These are phyloP conservation scores for Thamnaconus septentrionalis DNA, from an alignment of 2,113 vertebrate species.

Conservation along the genomic window DNA sequence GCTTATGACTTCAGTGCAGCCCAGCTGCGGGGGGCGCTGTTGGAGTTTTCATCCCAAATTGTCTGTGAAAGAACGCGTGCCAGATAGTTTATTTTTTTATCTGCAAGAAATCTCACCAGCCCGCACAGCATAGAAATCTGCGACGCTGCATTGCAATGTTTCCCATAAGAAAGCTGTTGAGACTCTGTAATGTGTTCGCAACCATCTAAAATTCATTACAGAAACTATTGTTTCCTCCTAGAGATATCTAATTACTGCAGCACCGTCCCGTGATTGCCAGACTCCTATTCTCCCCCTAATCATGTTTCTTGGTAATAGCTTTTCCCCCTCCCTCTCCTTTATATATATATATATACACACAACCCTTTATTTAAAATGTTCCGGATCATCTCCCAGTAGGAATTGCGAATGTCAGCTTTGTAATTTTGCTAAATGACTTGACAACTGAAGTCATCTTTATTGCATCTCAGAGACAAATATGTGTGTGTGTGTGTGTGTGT, in stretches of 20 bases:
- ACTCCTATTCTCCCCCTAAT: conserved; percentile 33
- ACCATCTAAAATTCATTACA: conserved; percentile 9
- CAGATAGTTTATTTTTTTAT: no score
- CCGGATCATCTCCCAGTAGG: neutral
- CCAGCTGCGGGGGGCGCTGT: no score
- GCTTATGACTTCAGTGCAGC: no score
- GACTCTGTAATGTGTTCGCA: neutral
- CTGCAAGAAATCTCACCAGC: no score
- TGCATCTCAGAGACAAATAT: no score
- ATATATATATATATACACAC: neutral
- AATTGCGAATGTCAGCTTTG: neutral
- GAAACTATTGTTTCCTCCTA: conserved; percentile 34
- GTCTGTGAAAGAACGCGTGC: no score
- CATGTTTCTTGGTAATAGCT: conserved; percentile 15
- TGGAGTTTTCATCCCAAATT: no score
- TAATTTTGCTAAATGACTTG: neutral
- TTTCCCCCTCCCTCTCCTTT: neutral
- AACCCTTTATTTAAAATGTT: conserved; percentile 6
- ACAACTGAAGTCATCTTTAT: neutral
- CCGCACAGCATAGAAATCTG: no score
- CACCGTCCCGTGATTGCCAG: conserved; percentile 38
- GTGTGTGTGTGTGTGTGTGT: no score
- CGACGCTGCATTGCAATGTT: conserved; percentile 10
- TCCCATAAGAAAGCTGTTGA: neutral
- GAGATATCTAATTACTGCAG: conserved; percentile 38